Percentiles rank a stretch among this genome's conserved stretches.
These are phyloP conservation scores for Coelopa pilipes DNA, from an alignment of 2,888 invertebrate genomes.

Conservation along the genomic window DNA sequence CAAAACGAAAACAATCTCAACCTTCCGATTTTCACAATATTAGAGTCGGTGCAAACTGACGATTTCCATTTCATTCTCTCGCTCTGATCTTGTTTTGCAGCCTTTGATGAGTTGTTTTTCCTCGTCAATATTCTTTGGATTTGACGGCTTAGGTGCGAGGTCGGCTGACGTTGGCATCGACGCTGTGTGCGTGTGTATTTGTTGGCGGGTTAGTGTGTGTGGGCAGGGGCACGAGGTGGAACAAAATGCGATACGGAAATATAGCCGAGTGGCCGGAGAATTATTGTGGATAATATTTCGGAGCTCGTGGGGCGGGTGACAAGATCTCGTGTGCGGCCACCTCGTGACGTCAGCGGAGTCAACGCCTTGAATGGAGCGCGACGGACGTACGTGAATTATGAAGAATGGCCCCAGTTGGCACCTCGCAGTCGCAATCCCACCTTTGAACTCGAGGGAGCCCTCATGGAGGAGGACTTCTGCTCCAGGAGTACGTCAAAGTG, in stretches of 20 bases:
- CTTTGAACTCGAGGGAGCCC: too few species aligned
- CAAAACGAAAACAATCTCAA: constrained; percentile 20
- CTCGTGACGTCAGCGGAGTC: too few species aligned
- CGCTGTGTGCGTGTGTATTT: neutral
- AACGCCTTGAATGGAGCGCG: neutral
- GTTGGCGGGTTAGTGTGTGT: neutral
- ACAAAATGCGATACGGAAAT: constrained; percentile 1
- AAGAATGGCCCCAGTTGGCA: neutral
- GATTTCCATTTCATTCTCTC: constrained; percentile 33
- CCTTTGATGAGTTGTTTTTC: constrained; percentile 21
- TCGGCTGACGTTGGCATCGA: too few species aligned
- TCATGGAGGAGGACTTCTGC: too few species aligned
- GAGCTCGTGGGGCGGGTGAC: neutral
- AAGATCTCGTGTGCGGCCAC: too few species aligned
- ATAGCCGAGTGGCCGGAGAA: constrained; percentile 4
- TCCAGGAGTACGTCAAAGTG: too few species aligned
- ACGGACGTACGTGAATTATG: neutral
- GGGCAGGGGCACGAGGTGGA: neutral
- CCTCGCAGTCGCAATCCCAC: too few species aligned
- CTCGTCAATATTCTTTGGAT: constrained; percentile 2
- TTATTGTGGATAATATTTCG: constrained; percentile 3
- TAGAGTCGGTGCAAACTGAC: constrained; percentile 32
- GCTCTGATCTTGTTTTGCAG: constrained; percentile 26
- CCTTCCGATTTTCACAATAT: constrained; percentile 27
- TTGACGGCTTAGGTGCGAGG: constrained; percentile 14